Base-by-base conservation (phyloP, 2,888 invertebrate species). In the Eulithis testata region DNA sequence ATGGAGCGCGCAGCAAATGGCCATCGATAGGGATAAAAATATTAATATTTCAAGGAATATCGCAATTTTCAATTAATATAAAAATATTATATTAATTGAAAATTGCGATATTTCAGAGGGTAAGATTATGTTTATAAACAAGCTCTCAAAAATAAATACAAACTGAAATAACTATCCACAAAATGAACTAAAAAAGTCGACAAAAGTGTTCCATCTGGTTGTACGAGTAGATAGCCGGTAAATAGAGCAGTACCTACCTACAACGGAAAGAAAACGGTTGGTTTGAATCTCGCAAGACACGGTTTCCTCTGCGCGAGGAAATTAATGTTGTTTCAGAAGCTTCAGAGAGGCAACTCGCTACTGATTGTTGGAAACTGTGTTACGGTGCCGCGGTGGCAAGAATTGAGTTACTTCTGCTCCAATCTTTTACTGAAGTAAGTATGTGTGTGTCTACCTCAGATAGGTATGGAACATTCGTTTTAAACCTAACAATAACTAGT, bases 241-340 rank as follows among this genome's bases (percentile, higher is more conserved):
- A 37, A 54, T 44, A 55, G 50, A 14, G 36, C 44, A 54, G 55
- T 51, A 60, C n/a, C 21, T 37, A 14, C 21, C 43, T 14, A 21
- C 12, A 52, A 44, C 27, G 27, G 37, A 55, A 21, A 55, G 79
- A 76, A 65, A 60, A 76, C 81, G 84, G 83, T 83, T 81, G 77
- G 76, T 71, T 80, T 75, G 60, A 73, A 73, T 74, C 74, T 75
- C 70, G 75, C 74, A 78, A 77, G 69, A 73, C 78, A 73, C 40
- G 12, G 60, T 73, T 71, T 70, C 71, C 68, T 64, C 64, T 66
- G 69, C 63, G 67, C 63, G 66, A 76, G 74, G 76, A 79, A 80
- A 80, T 80, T 77, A 79, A 79, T 76, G 70, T 68, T 68, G 55
- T 72, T 79, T 79, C 74, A 74, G 56, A 71, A 73, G 69, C 60